phyloP scores from a whole-genome alignment of 2,888 invertebrate genomes.

The Coleophora deauratella region DNA sequence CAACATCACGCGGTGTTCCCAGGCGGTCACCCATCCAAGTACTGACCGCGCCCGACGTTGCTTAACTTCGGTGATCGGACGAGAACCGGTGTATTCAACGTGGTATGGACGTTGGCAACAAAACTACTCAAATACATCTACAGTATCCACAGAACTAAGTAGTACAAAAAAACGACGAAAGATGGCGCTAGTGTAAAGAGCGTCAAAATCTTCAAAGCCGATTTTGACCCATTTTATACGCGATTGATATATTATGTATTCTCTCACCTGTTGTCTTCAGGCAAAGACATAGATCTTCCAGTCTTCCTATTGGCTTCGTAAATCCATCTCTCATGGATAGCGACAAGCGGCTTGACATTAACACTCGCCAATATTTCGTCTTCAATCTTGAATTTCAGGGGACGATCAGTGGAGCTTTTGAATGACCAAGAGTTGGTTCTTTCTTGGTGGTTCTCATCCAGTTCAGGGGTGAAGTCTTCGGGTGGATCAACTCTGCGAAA shows the following conservation, averaged over 20 bases:
- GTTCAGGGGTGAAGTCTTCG: slow-evolving; percentile 32
- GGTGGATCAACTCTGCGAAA: slow-evolving; percentile 29
- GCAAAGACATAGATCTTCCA: slow-evolving; percentile 51
- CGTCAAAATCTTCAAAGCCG: no score
- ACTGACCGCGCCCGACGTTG: slow-evolving; percentile 46
- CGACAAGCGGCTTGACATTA: slow-evolving; percentile 61
- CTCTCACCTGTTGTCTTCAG: slow-evolving; percentile 53
- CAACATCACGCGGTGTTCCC: slow-evolving; percentile 37
- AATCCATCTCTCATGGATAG: slow-evolving; percentile 66
- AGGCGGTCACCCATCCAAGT: slow-evolving; percentile 50
- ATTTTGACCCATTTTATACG: no score
- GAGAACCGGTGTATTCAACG: slow-evolving; percentile 47
- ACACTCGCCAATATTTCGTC: slow-evolving; percentile 49
- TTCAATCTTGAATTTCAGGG: slow-evolving; percentile 28
- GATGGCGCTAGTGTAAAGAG: no score
- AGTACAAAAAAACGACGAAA: no score
- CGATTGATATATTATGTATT: no score
- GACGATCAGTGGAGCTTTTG: slow-evolving; percentile 22
- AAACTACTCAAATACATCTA: slow-evolving; percentile 1
- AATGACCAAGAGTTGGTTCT: slow-evolving; percentile 36
- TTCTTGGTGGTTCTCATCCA: slow-evolving; percentile 27
- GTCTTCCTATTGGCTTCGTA: slow-evolving; percentile 59
- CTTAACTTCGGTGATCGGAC: slow-evolving; percentile 50
- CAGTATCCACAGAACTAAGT: no score
- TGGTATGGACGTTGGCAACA: slow-evolving; percentile 51